These are phyloP conservation scores for Zophobas atratus DNA, from an alignment of 1,140 invertebrate species.

Conservation along the genomic window DNA sequence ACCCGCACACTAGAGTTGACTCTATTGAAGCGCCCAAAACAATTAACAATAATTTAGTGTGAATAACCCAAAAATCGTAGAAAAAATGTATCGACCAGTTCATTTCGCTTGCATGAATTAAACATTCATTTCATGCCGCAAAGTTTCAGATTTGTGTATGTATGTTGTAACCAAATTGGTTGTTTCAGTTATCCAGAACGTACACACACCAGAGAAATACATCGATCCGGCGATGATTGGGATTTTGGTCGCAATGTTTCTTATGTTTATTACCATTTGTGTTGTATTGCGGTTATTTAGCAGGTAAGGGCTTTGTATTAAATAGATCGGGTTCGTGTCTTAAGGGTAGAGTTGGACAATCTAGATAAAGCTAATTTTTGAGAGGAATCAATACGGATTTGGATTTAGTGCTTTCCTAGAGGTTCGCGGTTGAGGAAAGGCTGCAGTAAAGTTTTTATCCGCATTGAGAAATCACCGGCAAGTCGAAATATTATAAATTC, in stretches of 20 bases:
- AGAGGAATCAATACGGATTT: background rate
- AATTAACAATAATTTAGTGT: too few relatives aligned
- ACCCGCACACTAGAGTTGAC: too few relatives aligned
- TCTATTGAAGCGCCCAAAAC: too few relatives aligned
- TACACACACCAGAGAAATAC: slow-evolving; percentile 71
- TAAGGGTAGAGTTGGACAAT: background rate
- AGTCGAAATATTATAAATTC: background rate
- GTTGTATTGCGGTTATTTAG: slow-evolving; percentile 93
- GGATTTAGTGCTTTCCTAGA: background rate
- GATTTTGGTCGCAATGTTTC: slow-evolving; percentile 89
- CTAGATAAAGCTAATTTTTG: slow-evolving; percentile 10
- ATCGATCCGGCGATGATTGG: slow-evolving; percentile 92
- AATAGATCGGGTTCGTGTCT: too few relatives aligned
- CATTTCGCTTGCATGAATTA: too few relatives aligned
- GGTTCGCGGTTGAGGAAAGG: background rate
- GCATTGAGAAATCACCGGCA: background rate
- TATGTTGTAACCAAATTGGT: background rate
- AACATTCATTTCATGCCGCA: too few relatives aligned
- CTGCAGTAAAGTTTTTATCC: background rate
- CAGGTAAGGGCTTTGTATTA: slow-evolving; percentile 76
- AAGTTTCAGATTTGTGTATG: too few relatives aligned
- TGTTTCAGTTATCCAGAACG: slow-evolving; percentile 68
- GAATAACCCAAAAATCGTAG: too few relatives aligned
- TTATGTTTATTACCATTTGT: slow-evolving; percentile 96
- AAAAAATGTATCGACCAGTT: too few relatives aligned